Percentiles rank a stretch among this genome's conserved stretches.
Evolutionary conservation across 53 echinoderm and acorn worm genomes (phyloP).

Genomic region (Echinarachnius parma): DNA sequence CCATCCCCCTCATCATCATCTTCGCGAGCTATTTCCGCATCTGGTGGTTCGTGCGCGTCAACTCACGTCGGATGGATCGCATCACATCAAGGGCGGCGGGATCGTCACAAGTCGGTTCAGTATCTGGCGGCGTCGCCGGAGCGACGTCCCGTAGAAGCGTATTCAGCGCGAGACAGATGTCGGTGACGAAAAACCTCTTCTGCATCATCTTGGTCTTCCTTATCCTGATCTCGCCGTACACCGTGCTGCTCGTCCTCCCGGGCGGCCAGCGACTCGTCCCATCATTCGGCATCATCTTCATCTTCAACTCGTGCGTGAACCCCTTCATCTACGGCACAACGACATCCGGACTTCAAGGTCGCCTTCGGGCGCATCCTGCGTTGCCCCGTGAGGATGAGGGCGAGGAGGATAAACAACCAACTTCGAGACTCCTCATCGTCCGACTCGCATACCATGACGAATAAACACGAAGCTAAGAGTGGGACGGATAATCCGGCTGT

Average conservation of each 20-base stretch:
- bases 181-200: slow-evolving; percentile 82
- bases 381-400: slow-evolving; percentile 18
- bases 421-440: too few species aligned
- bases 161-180: slow-evolving; percentile 72
- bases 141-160: slow-evolving; percentile 22
- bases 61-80: slow-evolving; percentile 57
- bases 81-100: slow-evolving; percentile 14
- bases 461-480: too few species aligned
- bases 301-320: slow-evolving; percentile 76
- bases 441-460: too few species aligned
- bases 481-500: too few species aligned
- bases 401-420: too few species aligned
- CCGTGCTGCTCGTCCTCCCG: slow-evolving; percentile 63
- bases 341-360: slow-evolving; percentile 78
- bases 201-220: slow-evolving; percentile 73
- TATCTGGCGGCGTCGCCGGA: slow-evolving; percentile 36
- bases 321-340: slow-evolving; percentile 78
- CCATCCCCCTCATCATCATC: slow-evolving; percentile 57
- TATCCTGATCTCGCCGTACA: slow-evolving; percentile 67
- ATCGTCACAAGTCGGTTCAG: neutral
- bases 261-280: slow-evolving; percentile 74
- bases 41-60: slow-evolving; percentile 69
- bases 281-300: slow-evolving; percentile 59
- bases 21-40: slow-evolving; percentile 56
- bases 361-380: slow-evolving; percentile 54